phyloP scores from a whole-genome alignment of 2,888 invertebrate species.

The Ametastegia equiseti region DNA sequence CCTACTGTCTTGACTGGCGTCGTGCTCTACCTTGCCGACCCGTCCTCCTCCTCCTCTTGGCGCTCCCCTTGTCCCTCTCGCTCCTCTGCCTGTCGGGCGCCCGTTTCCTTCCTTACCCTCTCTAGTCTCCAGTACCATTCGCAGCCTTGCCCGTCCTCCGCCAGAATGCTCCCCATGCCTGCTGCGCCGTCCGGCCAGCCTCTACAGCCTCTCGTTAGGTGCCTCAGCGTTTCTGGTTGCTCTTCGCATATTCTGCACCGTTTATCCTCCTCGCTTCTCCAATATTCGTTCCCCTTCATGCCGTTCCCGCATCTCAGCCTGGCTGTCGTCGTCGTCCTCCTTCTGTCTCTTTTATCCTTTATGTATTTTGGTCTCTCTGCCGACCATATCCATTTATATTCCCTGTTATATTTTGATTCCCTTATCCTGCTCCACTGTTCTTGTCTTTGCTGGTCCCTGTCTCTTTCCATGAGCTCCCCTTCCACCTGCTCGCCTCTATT shows the following conservation, averaged over 20 bases:
- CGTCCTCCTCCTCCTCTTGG: too few species aligned
- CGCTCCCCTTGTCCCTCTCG: too few species aligned
- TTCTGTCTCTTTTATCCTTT: not conserved
- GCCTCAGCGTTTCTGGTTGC: slow-evolving; percentile 29
- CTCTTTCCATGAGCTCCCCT: not conserved
- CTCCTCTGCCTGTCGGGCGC: too few species aligned
- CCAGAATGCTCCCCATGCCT: too few species aligned
- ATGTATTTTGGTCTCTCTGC: slow-evolving; percentile 29
- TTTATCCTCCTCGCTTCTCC: slow-evolving; percentile 14
- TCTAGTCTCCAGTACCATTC: too few species aligned
- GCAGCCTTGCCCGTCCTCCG: too few species aligned
- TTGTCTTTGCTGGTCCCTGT: not conserved
- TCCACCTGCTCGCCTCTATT: not conserved
- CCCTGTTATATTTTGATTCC: not conserved
- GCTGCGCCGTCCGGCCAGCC: too few species aligned
- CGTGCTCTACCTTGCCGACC: too few species aligned
- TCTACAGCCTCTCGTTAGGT: too few species aligned
- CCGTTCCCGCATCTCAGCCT: slow-evolving; percentile 43
- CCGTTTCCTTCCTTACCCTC: too few species aligned
- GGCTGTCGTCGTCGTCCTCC: not conserved
- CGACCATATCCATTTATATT: not conserved
- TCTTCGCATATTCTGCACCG: slow-evolving; percentile 14
- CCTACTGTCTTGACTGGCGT: too few species aligned
- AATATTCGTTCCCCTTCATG: slow-evolving; percentile 24
- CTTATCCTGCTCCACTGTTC: not conserved